Evolutionary conservation across 2,797 vertebrate species (phyloP), one percentile per base, ranked within the genome.

Genomic region (Pogonophryne albipinna): DNA sequence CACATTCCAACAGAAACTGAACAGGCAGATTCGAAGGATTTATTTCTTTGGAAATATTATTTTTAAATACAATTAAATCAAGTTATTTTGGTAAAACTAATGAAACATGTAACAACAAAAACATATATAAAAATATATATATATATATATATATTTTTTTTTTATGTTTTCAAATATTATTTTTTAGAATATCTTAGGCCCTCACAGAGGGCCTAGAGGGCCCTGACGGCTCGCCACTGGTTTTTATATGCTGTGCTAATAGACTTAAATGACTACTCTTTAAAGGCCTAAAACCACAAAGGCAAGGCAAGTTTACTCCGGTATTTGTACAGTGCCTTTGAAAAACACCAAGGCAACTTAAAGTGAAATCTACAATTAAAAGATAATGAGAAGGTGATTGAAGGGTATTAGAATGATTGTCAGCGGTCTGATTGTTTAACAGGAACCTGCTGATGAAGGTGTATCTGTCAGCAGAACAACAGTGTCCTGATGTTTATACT

Each of bases 301-400:
- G 47, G 5, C 46, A 4, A 4, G 56, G 23, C 27, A 15, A 13
- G 59, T 65, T 70, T 52, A 44, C 41, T 49, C 12, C 14, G 4
- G 27, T 75, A 41, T 66, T 58, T 60, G 47, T 20, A 51, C 47
- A 10, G 52, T 31, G n/a, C 8, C 23, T 65, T 57, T 53, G 6
- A 61, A 73, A 80, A 73, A 80, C 20, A 49, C 31, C 1, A 17
- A 55, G 10, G 20, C 15, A 50, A 57, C 16, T n/a, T 17, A 56
- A 64, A 49, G 49, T 17, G 53, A 60, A 7, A 68, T 38, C 34
- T 46, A n/a, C 47, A 61, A 45, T 66, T 56, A 51, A 68, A 41
- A 66, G 45, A 53, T 51, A 38, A 66, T 31, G 3, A 27, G 16
- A 5, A 49, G 11, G n/a, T 56, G 34, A 68, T 38, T 57, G 20